Evolutionary conservation across 2,888 invertebrate species (phyloP).

Genomic region (Tipula vernalis): DNA sequence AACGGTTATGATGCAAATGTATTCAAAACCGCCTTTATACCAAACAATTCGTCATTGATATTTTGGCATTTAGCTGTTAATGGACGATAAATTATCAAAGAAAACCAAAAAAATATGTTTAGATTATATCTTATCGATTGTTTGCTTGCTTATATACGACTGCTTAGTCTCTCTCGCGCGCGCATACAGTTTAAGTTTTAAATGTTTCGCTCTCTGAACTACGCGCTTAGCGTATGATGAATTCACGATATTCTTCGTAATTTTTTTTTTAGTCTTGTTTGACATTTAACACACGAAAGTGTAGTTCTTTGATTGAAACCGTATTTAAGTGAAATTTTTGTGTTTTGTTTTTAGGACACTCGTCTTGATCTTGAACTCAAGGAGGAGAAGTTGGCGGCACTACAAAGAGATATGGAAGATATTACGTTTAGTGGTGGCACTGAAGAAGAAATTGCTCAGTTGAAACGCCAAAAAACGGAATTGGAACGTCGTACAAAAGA

Average conservation of each 20-base stretch:
- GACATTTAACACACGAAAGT: background rate
- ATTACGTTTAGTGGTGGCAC: slow-evolving; percentile 65
- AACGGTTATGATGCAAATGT: background rate
- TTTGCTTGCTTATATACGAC: background rate
- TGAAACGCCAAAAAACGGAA: slow-evolving; percentile 76
- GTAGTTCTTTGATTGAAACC: background rate
- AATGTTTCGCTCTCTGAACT: background rate
- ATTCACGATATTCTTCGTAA: background rate
- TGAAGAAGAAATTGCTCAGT: slow-evolving; percentile 71
- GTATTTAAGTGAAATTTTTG: background rate
- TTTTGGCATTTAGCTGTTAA: background rate
- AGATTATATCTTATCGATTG: background rate
- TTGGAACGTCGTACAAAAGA: slow-evolving; percentile 73
- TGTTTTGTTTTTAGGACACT: slow-evolving; percentile 48
- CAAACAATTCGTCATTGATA: background rate
- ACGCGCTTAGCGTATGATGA: background rate
- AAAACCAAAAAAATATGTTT: background rate
- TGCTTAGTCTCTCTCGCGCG: background rate
- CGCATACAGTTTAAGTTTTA: background rate
- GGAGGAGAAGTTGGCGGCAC: slow-evolving; percentile 67
- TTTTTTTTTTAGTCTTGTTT: background rate
- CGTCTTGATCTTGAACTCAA: slow-evolving; percentile 79
- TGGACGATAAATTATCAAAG: background rate
- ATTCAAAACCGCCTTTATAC: background rate
- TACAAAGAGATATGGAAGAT: slow-evolving; percentile 77